Evolutionary conservation across 2,888 invertebrate species (phyloP).

Genomic region (Sacculina carcini): DNA sequence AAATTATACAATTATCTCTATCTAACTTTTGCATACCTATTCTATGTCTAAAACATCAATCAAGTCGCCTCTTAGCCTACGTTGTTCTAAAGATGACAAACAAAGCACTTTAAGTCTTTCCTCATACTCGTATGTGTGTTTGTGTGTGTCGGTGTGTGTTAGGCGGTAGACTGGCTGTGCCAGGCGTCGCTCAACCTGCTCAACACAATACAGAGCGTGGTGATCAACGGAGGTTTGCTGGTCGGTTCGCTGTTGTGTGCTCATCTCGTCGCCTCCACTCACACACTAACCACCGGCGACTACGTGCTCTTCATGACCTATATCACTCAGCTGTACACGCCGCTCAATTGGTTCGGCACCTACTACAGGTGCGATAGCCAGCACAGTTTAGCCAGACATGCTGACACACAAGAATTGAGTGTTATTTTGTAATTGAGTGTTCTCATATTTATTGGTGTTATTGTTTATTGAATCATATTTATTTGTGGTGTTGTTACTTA

Average conservation of each 20-base stretch:
- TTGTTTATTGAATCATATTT: too few species aligned
- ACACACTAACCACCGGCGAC: conserved; percentile 62
- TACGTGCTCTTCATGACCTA: conserved; percentile 89
- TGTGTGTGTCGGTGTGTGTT: conserved; percentile 12
- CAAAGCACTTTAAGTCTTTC: too few species aligned
- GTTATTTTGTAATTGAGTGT: conserved; percentile 6
- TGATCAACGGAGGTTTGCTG: conserved; percentile 59
- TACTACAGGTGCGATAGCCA: conserved; percentile 74
- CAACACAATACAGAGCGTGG: conserved; percentile 69
- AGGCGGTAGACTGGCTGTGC: conserved; percentile 72
- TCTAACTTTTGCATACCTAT: too few species aligned
- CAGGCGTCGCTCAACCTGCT: conserved; percentile 60
- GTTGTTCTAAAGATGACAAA: too few species aligned
- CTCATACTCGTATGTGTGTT: too few species aligned
- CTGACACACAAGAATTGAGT: not conserved
- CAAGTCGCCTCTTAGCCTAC: too few species aligned
- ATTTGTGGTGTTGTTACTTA: too few species aligned
- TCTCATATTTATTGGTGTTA: too few species aligned
- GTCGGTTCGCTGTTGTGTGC: conserved; percentile 69
- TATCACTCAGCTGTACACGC: conserved; percentile 75
- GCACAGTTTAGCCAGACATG: not conserved
- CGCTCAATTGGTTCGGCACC: conserved; percentile 92
- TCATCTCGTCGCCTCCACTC: conserved; percentile 41
- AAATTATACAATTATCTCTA: too few species aligned
- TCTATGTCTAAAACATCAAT: too few species aligned